Conservation (phyloP, 2,888 invertebrate species). For the Horisme vitalbata region DNA sequence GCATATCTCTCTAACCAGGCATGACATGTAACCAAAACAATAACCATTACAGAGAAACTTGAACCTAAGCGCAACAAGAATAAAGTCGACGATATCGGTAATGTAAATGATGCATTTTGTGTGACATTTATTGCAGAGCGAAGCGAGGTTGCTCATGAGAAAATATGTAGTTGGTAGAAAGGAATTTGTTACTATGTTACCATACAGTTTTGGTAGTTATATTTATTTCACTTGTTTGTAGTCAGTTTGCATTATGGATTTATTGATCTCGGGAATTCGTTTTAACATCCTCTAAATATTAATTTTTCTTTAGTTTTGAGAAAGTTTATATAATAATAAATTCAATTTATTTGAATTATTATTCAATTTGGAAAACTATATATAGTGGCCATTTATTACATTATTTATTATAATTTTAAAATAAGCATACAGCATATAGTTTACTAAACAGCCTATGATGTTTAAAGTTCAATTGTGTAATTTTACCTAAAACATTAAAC, state of each 20-base stretch:
- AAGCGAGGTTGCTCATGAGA: slow-evolving; percentile 38
- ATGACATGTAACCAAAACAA: slow-evolving; percentile 40
- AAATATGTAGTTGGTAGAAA: slow-evolving; percentile 32
- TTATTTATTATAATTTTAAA: too few relatives aligned
- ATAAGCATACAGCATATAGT: too few relatives aligned
- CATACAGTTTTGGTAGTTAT: slow-evolving; percentile 1
- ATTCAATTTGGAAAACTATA: too few relatives aligned
- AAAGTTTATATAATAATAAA: background rate
- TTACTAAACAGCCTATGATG: too few relatives aligned
- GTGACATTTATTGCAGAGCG: slow-evolving; percentile 43
- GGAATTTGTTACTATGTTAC: slow-evolving; percentile 30
- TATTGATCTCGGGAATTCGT: slow-evolving; percentile 4
- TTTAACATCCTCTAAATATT: too few relatives aligned
- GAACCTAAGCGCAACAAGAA: slow-evolving; percentile 25
- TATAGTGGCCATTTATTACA: too few relatives aligned
- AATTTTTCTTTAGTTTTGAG: too few relatives aligned
- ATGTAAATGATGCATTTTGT: slow-evolving; percentile 30
- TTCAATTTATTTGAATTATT: too few relatives aligned
- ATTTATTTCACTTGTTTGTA: slow-evolving; percentile 3
- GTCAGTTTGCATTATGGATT: background rate
- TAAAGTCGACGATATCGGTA: slow-evolving; percentile 17
- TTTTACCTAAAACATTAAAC: background rate
- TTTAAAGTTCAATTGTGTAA: too few relatives aligned
- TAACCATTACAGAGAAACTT: slow-evolving; percentile 21
- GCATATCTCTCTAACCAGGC: slow-evolving; percentile 55